Evolutionary conservation across 2,888 invertebrate genomes (phyloP), one percentile per base, ranked within the genome.

Genomic region (Fissipunctia ypsillon): DNA sequence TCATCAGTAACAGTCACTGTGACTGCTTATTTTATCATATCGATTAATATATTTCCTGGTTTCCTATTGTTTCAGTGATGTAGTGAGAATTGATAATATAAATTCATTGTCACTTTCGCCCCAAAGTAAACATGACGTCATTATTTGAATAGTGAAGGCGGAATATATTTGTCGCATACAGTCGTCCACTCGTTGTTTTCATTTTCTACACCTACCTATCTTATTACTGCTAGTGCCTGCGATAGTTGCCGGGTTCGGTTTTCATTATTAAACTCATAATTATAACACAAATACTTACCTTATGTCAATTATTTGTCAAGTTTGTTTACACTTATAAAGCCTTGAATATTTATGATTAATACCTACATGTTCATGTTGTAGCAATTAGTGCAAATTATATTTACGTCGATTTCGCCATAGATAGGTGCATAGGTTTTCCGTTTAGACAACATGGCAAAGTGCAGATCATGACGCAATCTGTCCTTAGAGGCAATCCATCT

Each of bases 41-140:
- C 14, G 22, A 56, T 45, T 56, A 9, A 28, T 52, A 41, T 63
- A n/a, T n/a, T n/a, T n/a, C n/a, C 14, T 56, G 43, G 19, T 48
- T 73, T 67, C 3, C 56, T 57, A 56, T 66, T 79, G 38, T 79
- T 60, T 57, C 31, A 50, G 41, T 31, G 31, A 48, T 50, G 16
- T 63, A 52, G 14, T 63, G 50, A 52, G 60, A 74, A 65, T 38
- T 54, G 50, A 65, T 61, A 59, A 31, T 22, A 43, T 52, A 48
- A 64, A 63, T 68, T 64, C 41, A 65, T 68, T 80, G 74, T 80
- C 59, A 69, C 25, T 71, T 68, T 63, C 63, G 41, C n/a, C n/a
- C 5, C 10, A n/a, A 57, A n/a, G 50, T 38, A 48, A 56, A 65
- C 56, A 28, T 65, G 76, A 67, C 56, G 66, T 57, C 50, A 67